phyloP scores from a whole-genome alignment of 2,113 vertebrate species.

The Alectura lathami region DNA sequence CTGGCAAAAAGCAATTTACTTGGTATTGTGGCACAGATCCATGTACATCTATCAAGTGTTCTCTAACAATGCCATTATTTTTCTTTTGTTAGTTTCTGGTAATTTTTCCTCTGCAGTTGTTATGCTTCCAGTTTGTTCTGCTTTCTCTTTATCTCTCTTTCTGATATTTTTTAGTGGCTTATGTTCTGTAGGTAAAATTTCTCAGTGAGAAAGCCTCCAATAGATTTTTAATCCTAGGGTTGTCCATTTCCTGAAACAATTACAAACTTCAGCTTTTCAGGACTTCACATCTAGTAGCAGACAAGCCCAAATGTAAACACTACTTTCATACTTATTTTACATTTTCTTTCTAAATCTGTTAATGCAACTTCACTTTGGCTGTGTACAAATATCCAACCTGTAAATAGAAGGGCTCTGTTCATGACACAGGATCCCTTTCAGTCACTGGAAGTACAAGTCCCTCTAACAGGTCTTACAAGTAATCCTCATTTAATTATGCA shows the following conservation, averaged over 20 bases:
- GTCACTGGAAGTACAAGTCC: neutral
- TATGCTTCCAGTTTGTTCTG: neutral
- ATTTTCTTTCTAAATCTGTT: neutral
- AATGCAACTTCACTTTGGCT: neutral
- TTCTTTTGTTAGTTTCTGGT: neutral
- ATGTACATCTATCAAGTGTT: neutral
- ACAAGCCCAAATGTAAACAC: neutral
- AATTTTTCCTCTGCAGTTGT: neutral
- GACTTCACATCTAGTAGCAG: neutral
- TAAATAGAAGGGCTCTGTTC: neutral
- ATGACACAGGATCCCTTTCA: neutral
- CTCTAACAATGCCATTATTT: neutral
- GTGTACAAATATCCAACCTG: neutral
- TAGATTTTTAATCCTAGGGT: neutral
- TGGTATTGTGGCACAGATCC: neutral
- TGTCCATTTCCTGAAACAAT: neutral
- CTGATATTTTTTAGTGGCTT: neutral
- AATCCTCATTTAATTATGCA: neutral
- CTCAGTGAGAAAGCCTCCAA: neutral
- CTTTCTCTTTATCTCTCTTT: neutral
- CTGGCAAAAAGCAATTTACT: neutral
- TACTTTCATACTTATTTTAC: neutral
- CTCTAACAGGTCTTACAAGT: neutral
- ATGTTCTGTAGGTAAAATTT: neutral
- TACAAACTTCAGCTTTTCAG: neutral